phyloP scores from a whole-genome alignment of 2,113 vertebrate species.

The Protobothrops mucrosquamatus region DNA sequence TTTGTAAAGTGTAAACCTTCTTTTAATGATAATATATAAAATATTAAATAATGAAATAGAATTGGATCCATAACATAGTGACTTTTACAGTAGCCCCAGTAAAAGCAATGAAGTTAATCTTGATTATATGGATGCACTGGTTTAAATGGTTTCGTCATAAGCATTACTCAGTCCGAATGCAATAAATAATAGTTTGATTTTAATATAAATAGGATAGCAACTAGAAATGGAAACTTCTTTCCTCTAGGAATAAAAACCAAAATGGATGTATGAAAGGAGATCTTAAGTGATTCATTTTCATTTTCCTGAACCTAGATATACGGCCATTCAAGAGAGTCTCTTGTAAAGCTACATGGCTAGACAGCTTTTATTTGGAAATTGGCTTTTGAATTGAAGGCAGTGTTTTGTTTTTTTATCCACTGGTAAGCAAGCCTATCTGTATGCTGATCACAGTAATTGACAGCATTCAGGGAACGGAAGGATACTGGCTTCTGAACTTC shows the following conservation, averaged over 20 bases:
- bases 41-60: neutral
- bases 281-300: neutral
- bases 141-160: neutral
- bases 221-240: neutral
- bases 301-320: neutral
- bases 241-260: neutral
- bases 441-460: constrained; percentile 63
- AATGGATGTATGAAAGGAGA: neutral
- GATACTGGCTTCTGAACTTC: constrained; percentile 52
- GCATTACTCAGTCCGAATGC: neutral
- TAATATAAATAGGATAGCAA: neutral
- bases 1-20: neutral
- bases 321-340: neutral
- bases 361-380: constrained; percentile 59
- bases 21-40: neutral
- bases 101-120: neutral
- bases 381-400: constrained; percentile 60
- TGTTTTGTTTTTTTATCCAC: constrained; percentile 43
- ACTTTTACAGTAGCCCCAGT: neutral
- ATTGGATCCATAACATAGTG: neutral
- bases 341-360: neutral
- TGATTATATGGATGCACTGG: neutral
- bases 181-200: neutral
- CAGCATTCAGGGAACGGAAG: constrained; percentile 57
- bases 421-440: constrained; percentile 67